These are phyloP conservation scores for Quiscalus mexicanus DNA, from an alignment of 2,113 vertebrate genomes.

Conservation along the genomic window DNA sequence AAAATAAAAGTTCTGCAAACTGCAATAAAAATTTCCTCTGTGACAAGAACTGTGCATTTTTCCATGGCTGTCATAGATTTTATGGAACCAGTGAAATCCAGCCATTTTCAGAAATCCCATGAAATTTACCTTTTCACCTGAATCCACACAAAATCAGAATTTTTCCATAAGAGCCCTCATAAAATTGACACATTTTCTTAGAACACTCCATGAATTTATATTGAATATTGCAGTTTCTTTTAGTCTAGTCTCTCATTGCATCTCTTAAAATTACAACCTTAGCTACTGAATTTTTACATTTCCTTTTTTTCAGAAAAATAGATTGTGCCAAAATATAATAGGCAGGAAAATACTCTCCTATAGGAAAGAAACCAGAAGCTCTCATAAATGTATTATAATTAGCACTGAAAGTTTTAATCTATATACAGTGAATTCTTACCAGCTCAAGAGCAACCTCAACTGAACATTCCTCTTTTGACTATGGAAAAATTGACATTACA, in stretches of 20 bases:
- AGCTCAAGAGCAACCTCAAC: not conserved
- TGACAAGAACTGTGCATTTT: slow-evolving; percentile 52
- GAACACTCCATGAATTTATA: slow-evolving; percentile 74
- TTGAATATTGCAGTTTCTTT: slow-evolving; percentile 67
- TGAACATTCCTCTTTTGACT: not conserved
- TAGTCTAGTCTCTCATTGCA: slow-evolving; percentile 5
- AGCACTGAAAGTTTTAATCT: not conserved
- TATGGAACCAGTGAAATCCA: slow-evolving; percentile 68
- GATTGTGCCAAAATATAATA: not conserved
- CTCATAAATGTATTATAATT: not conserved
- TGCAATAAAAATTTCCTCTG: slow-evolving; percentile 51
- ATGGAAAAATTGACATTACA: not conserved
- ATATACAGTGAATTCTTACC: not conserved
- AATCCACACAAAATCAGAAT: slow-evolving; percentile 75
- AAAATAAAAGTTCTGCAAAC: slow-evolving; percentile 69
- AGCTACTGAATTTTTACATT: not conserved
- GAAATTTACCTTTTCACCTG: slow-evolving; percentile 75
- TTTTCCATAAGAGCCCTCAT: slow-evolving; percentile 62
- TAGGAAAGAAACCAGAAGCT: not conserved
- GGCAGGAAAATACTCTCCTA: not conserved
- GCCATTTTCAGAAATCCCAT: slow-evolving; percentile 72
- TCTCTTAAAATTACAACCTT: slow-evolving; percentile 55
- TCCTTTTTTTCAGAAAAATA: slow-evolving; percentile 17
- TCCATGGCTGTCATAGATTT: slow-evolving; percentile 72
- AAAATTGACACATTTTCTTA: slow-evolving; percentile 73